Base-by-base conservation (phyloP, 2,797 vertebrate genomes). In the Liparis tanakae region DNA sequence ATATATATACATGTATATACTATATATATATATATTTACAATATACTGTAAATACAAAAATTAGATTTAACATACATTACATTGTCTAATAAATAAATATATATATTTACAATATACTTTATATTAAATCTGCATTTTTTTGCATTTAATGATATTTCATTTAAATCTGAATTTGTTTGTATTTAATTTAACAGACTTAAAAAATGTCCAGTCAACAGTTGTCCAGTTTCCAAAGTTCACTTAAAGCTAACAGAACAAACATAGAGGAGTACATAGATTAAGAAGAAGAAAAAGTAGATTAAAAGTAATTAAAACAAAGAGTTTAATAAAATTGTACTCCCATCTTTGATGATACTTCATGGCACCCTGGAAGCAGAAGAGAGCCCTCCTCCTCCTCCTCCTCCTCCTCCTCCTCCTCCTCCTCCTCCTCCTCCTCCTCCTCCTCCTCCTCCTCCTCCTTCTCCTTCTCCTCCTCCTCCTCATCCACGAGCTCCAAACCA, bases 201-300 rank as follows among this genome's bases (percentile, higher is more conserved):
- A 59, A 22, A 58, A 36, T 33, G 50, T 6, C 15, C 34, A 37
- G 55, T 36, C 12, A 20, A n/a, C 56, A 58, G 12, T 36, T 59
- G 57, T 41, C n/a, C 57, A 41, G 0, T 64, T 64, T 66, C 46
- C 63, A 53, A 54, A 39, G 50, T 66, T 43, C 37, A 44, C n/a
- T 5, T 10, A 44, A 1, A 44, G 50, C 51, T 67, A 17, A 33
- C 12, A 36, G 20, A n/a, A 36, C 9, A 53, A 51, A 65, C 20
- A 10, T 54, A 66, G 50, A 39, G 36, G 12, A 33, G 17, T 51
- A 51, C 48, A 7, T 46, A 46, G 10, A 41, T 41, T 41, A 44
- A 44, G 14, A 15, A 15, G 25, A 43, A 43, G n/a, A 13, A 43
- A 43, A 43, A 43, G 10, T 46, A 6, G 25, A 30, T 30, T 30